Evolutionary conservation across 2,797 vertebrate genomes (phyloP), one percentile per base, ranked within the genome.

Genomic region (Paguma larvata): DNA sequence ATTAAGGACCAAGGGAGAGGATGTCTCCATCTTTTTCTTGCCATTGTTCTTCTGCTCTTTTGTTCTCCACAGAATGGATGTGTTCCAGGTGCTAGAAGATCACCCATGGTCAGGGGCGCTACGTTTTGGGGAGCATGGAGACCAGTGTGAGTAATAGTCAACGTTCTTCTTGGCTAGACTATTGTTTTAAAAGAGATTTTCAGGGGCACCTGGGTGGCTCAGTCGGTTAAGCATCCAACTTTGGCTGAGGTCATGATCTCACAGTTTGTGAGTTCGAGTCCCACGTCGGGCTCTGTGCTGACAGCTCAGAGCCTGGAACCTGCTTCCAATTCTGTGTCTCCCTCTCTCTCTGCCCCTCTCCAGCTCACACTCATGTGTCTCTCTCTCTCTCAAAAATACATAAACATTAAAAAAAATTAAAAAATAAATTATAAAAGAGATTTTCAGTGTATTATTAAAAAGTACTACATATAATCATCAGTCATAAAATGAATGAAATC

Each of bases 71-170:
- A 82, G 82, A 18, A 16, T 23, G 77, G 21, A 41, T 0, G 5
- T 19, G 1, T 8, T 1, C 4, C 0, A 23, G 11, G 10, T 15
- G 56, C 51, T 41, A 6, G 32, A 12, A 68, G 13, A 7, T 11
- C 34, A 32, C 48, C 23, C 8, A 1, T 12, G 38, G n/a, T 19
- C 59, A 13, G 0, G 3, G 3, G 38, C 27, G 38, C 41, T 56
- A 6, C 16, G 21, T 8, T 15, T n/a, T 78, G 51, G 30, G 46
- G 30, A 85, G 15, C 13, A 13, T 15, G 23, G 87, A 80, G 68
- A 51, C n/a, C 78, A 23, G 48, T 19, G 72, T 88, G 79, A 56
- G 30, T 83, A 32, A 72, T 14, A 12, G 16, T 63, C 25, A 30
- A 7, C 48, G 27, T 6, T 32, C 48, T 48, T 89, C 30, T 75